Evolutionary conservation across 1,140 invertebrate genomes (phyloP).

Genomic region (Euwallacea similis): DNA sequence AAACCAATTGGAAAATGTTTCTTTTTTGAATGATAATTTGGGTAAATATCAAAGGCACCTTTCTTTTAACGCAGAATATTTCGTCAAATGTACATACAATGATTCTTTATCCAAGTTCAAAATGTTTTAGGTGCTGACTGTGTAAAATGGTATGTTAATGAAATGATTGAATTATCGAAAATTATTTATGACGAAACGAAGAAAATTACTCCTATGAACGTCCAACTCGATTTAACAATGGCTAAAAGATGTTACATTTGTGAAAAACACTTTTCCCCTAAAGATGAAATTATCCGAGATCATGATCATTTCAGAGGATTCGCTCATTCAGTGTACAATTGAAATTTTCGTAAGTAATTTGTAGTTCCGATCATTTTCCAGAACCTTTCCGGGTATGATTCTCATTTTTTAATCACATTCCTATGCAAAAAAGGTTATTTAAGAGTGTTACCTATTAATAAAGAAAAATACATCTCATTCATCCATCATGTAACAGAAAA

Average conservation of each 20-base stretch:
- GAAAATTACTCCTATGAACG: conserved; percentile 36
- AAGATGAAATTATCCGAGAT: conserved; percentile 43
- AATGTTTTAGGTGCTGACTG: conserved; percentile 46
- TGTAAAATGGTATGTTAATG: conserved; percentile 43
- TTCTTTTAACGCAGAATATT: conserved; percentile 42
- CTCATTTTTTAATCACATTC: conserved; percentile 37
- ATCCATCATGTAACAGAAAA: conserved; percentile 24
- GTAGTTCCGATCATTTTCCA: conserved; percentile 44
- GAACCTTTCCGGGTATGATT: conserved; percentile 38
- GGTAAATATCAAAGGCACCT: conserved; percentile 47
- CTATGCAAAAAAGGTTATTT: conserved; percentile 27
- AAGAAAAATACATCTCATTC: conserved; percentile 41
- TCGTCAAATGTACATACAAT: conserved; percentile 32
- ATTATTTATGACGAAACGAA: conserved; percentile 38
- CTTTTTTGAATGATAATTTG: conserved; percentile 12
- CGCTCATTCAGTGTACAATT: conserved; percentile 52
- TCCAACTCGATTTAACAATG: conserved; percentile 2
- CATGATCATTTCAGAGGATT: conserved; percentile 52
- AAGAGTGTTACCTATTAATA: conserved; percentile 37
- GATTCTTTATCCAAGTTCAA: conserved; percentile 12
- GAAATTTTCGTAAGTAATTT: conserved; percentile 46
- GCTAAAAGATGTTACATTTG: conserved; percentile 48
- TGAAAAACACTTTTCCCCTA: conserved; percentile 34
- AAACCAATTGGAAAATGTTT: conserved; percentile 39
- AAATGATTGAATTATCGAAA: conserved; percentile 36